Percentiles rank a stretch among this genome's conserved stretches.
phyloP scores from a whole-genome alignment of 2,888 invertebrate species.

The Andrena flavipes region DNA sequence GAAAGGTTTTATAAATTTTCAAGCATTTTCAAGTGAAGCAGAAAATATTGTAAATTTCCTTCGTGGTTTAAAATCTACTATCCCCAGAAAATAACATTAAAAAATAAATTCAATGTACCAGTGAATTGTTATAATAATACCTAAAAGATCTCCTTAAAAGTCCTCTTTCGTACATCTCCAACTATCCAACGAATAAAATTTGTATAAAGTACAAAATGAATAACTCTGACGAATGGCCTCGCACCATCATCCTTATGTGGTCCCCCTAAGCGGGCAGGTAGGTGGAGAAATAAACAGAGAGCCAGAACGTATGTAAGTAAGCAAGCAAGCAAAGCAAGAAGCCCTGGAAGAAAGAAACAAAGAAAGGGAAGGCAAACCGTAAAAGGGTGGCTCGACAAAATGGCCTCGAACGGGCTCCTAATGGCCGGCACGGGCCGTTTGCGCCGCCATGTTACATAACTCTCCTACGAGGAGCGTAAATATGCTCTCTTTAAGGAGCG shows the following conservation, averaged over 20 bases:
- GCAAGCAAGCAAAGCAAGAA: conserved; percentile 6
- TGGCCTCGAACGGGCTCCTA: conserved; percentile 61
- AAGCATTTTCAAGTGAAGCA: no score
- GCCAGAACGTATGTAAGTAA: neutral
- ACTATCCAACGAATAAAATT: no score
- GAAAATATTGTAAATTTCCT: no score
- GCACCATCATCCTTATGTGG: neutral
- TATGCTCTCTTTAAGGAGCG: conserved; percentile 57
- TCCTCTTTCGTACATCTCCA: no score
- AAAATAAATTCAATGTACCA: no score
- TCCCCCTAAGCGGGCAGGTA: conserved; percentile 7
- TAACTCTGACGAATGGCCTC: neutral
- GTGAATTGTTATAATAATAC: no score
- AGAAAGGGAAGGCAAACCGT: conserved; percentile 21
- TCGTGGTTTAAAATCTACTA: no score
- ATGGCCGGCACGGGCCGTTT: conserved; percentile 64
- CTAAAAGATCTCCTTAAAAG: no score
- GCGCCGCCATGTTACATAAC: conserved; percentile 67
- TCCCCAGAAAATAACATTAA: no score
- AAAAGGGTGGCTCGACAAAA: conserved; percentile 59
- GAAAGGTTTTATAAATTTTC: no score
- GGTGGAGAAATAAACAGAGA: conserved; percentile 3
- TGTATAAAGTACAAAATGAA: no score
- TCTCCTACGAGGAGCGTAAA: conserved; percentile 63
- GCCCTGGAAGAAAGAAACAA: conserved; percentile 20